A percentile compares a stretch with the other conserved stretches of the same genome.
phyloP scores from a whole-genome alignment of 2,113 vertebrate genomes.

The Pogonocichla stellata region DNA sequence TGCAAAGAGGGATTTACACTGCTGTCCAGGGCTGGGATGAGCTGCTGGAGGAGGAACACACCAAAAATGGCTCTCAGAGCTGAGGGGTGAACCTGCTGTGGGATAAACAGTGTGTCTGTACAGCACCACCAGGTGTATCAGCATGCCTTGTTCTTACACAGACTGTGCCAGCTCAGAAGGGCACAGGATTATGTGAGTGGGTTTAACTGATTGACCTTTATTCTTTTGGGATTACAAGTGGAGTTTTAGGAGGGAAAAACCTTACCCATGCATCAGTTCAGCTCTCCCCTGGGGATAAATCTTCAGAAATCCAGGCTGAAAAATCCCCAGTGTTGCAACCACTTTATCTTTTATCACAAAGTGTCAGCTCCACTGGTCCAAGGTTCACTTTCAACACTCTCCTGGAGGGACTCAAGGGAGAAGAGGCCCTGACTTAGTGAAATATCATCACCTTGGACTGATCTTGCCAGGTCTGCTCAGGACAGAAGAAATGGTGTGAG shows the following conservation, averaged over 20 bases:
- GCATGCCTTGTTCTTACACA: background rate
- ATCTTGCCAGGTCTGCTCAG: background rate
- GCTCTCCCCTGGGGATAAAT: background rate
- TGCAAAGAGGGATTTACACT: slow-evolving; percentile 13
- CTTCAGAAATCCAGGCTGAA: background rate
- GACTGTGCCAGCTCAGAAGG: background rate
- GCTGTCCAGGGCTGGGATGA: background rate
- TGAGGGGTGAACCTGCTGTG: background rate
- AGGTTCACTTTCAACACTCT: background rate
- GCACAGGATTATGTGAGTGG: background rate
- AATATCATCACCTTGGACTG: background rate
- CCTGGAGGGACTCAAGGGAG: background rate
- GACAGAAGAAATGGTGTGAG: background rate
- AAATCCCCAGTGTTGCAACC: background rate
- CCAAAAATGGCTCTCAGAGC: background rate
- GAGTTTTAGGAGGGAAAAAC: background rate
- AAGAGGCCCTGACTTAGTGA: background rate
- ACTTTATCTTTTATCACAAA: background rate
- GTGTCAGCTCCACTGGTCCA: background rate
- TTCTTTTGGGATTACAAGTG: background rate
- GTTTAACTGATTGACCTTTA: background rate
- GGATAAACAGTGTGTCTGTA: background rate
- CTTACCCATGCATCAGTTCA: background rate
- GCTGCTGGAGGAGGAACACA: background rate
- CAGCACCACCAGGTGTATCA: rapidly evolving